Evolutionary conservation across 2,797 vertebrate species (phyloP), one percentile per base, ranked within the genome.

Genomic region (Nothura maculosa): DNA sequence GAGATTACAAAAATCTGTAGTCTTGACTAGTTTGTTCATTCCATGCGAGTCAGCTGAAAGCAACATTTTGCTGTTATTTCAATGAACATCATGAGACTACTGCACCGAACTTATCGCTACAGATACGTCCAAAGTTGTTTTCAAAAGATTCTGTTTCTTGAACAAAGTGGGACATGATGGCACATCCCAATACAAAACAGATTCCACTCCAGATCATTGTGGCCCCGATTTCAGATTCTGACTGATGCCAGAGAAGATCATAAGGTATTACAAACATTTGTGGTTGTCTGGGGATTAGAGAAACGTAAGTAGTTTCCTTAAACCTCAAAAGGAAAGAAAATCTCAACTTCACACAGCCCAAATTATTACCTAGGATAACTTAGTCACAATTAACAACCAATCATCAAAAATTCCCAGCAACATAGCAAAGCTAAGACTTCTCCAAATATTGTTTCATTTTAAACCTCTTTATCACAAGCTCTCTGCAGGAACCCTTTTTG

Each of bases 401-500:
- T 2, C 13, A 48, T 34, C 32, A 67, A 54, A 19, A 40, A 6
- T 14, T 85, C 38, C 42, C 76, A 76, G n/a, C 55, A 25, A 28
- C 48, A 36, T 12, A 24, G 45, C 24, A 67, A 73, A 67, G 63
- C 28, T 40, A 81, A 68, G 80, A 69, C 42, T 25, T 78, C 17
- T 36, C 45, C 38, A 82, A 77, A 61, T 4, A 9, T 8, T 12
- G 36, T 55, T 47, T 52, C 2, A 43, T 78, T 82, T 76, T 45
- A 82, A 75, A 70, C 21, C 25, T 38, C 90, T n/a, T 21, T 20
- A 12, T 34, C 34, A 4, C 17, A 61, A 58, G 42, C 9, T 74
- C 63, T 25, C n/a, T 36, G 42, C 24, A 85, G 38, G 43, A 80
- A 85, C 42, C 18, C 55, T 52, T 93, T 87, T 91, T 94, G 77